Evolutionary conservation across 2,888 invertebrate species (phyloP).

Genomic region (Lordiphosa fenestrarum): DNA sequence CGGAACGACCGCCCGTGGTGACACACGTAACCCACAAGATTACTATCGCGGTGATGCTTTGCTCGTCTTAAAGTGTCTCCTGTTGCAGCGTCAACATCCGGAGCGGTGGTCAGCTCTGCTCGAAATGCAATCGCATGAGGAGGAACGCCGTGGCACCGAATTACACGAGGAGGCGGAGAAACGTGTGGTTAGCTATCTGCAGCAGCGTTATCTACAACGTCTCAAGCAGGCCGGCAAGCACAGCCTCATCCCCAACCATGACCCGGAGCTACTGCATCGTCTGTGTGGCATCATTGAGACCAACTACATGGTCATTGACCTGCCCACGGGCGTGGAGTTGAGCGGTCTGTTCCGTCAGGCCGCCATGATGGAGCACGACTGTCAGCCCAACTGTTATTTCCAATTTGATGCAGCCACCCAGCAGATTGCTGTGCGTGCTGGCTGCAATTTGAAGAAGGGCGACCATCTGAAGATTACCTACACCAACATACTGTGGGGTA

Average conservation of each 20-base stretch:
- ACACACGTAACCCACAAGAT: conserved; percentile 63
- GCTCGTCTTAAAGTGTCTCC: conserved; percentile 85
- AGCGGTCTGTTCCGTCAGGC: conserved; percentile 88
- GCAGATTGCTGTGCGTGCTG: conserved; percentile 85
- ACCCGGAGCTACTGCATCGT: conserved; percentile 84
- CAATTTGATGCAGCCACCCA: conserved; percentile 83
- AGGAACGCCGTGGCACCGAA: conserved; percentile 86
- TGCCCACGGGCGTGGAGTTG: conserved; percentile 85
- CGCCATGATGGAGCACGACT: conserved; percentile 91
- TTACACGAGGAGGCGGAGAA: conserved; percentile 86
- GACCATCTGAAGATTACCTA: conserved; percentile 91
- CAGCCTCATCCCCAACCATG: conserved; percentile 81
- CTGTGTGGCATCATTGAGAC: conserved; percentile 92
- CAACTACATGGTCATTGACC: conserved; percentile 88
- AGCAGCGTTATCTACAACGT: conserved; percentile 83
- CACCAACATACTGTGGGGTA: conserved; percentile 93
- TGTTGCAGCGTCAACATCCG: conserved; percentile 86
- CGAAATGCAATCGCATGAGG: conserved; percentile 88
- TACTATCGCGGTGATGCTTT: conserved; percentile 83
- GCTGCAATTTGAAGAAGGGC: conserved; percentile 85
- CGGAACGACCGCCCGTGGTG: conserved; percentile 82
- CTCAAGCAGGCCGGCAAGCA: no score
- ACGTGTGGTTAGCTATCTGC: conserved; percentile 84
- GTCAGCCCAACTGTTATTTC: conserved; percentile 89
- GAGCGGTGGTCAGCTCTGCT: conserved; percentile 85